These are phyloP conservation scores for Pollenia labialis DNA, from an alignment of 2,888 invertebrate genomes.

Conservation along the genomic window DNA sequence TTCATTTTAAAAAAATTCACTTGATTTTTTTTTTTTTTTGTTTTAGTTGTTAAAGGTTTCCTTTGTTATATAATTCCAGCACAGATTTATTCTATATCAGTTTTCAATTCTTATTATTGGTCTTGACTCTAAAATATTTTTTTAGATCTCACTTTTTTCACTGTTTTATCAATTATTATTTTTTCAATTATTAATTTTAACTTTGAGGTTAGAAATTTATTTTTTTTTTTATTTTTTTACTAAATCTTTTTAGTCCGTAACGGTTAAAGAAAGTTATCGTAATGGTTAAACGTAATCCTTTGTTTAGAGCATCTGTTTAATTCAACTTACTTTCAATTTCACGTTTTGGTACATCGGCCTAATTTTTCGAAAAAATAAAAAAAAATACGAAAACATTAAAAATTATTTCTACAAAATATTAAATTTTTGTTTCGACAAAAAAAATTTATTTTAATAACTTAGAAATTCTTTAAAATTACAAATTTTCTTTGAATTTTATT, in stretches of 20 bases:
- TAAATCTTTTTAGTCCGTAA: background rate
- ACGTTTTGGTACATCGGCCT: slow-evolving; percentile 93
- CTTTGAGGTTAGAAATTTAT: slow-evolving; percentile 79
- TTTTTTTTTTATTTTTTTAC: background rate
- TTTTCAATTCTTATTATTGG: slow-evolving; percentile 3
- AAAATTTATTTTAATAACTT: slow-evolving; percentile 28
- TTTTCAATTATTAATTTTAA: slow-evolving; percentile 49
- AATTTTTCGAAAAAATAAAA: slow-evolving; percentile 80
- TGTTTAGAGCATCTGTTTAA: slow-evolving; percentile 25
- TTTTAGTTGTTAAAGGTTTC: slow-evolving; percentile 18
- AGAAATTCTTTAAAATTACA: slow-evolving; percentile 59
- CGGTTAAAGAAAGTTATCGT: slow-evolving; percentile 25
- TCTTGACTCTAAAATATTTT: background rate
- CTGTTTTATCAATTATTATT: background rate
- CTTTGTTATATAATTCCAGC: slow-evolving; percentile 41
- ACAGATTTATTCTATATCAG: background rate
- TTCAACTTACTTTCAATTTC: slow-evolving; percentile 94
- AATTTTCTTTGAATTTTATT: slow-evolving; percentile 58
- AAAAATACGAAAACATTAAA: slow-evolving; percentile 59
- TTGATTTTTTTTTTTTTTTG: background rate
- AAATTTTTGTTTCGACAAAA: slow-evolving; percentile 22
- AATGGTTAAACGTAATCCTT: slow-evolving; percentile 58
- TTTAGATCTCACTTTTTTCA: slow-evolving; percentile 3
- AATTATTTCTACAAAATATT: slow-evolving; percentile 33
- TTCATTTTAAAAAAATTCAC: background rate